A percentile compares a stretch with the other conserved stretches of the same genome.
Evolutionary conservation across 2,797 vertebrate species (phyloP).

Genomic region (Typhlichthys eigenmanni): DNA sequence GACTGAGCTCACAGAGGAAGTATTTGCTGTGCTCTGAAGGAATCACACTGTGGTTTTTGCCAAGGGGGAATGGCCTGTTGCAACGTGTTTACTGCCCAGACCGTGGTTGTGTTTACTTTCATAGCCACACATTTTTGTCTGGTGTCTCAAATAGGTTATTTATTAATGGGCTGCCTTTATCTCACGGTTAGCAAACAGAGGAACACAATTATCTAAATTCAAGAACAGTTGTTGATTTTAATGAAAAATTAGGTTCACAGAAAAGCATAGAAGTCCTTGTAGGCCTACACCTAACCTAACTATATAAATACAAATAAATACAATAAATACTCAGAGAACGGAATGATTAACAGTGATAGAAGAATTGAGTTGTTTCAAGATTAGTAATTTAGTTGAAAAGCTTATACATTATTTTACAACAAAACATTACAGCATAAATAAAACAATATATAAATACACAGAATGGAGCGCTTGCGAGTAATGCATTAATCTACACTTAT

Average conservation of each 20-base stretch:
- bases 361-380: no score
- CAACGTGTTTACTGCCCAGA: background rate
- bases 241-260: slow-evolving; percentile 21
- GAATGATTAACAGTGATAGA: background rate
- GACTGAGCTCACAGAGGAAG: slow-evolving; percentile 63
- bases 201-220: background rate
- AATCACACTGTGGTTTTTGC: slow-evolving; percentile 37
- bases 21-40: slow-evolving; percentile 56
- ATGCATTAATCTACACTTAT: slow-evolving; percentile 21
- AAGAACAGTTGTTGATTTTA: slow-evolving; percentile 30
- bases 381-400: background rate
- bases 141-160: background rate
- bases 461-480: background rate
- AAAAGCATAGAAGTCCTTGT: slow-evolving; percentile 7
- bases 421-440: background rate
- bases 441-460: slow-evolving; percentile 8
- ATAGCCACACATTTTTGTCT: slow-evolving; percentile 4
- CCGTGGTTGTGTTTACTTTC: slow-evolving; percentile 13
- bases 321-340: slow-evolving; percentile 58
- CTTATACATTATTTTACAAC: background rate
- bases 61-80: slow-evolving; percentile 3
- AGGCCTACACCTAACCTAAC: slow-evolving; percentile 40
- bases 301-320: slow-evolving; percentile 70
- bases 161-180: background rate
- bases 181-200: background rate